These are phyloP conservation scores for Pachypanchax playfairii DNA, from an alignment of 2,113 vertebrate genomes.

Conservation along the genomic window DNA sequence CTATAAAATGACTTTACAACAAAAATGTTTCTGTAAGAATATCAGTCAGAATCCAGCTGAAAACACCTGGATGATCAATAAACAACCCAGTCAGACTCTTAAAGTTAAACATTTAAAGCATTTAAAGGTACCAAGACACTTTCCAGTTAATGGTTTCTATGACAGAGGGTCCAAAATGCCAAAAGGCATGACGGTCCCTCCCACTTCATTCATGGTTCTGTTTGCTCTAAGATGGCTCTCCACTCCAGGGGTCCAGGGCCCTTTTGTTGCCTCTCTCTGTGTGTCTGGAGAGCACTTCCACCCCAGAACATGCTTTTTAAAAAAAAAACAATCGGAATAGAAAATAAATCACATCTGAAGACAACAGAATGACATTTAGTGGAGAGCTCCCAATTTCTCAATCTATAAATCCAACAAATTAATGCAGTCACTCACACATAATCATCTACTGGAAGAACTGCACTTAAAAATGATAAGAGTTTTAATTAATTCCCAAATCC, in stretches of 20 bases:
- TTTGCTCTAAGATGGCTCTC: conserved; percentile 57
- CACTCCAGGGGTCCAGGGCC: conserved; percentile 60
- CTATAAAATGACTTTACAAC: conserved; percentile 23
- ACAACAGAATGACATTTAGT: conserved; percentile 25
- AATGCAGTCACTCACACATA: neutral
- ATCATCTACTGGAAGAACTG: conserved; percentile 9
- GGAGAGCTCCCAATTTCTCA: conserved; percentile 9
- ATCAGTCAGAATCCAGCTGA: conserved; percentile 13
- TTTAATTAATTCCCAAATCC: conserved; percentile 2
- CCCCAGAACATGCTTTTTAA: conserved; percentile 50
- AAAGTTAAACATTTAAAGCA: conserved; percentile 63
- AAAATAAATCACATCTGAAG: conserved; percentile 48
- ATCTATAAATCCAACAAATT: conserved; percentile 53
- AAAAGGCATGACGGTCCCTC: conserved; percentile 55
- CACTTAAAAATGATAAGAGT: neutral
- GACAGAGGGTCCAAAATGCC: conserved; percentile 43
- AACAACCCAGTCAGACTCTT: conserved; percentile 3
- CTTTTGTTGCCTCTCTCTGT: conserved; percentile 68
- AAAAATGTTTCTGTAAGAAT: neutral
- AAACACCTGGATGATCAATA: conserved; percentile 42
- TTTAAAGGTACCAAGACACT: conserved; percentile 23
- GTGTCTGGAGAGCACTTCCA: conserved; percentile 46
- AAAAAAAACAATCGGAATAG: conserved; percentile 49
- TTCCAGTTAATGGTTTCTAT: conserved; percentile 56
- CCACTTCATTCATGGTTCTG: conserved; percentile 37